phyloP scores from a whole-genome alignment of 2,113 vertebrate species.

The Chaenogobius annularis region DNA sequence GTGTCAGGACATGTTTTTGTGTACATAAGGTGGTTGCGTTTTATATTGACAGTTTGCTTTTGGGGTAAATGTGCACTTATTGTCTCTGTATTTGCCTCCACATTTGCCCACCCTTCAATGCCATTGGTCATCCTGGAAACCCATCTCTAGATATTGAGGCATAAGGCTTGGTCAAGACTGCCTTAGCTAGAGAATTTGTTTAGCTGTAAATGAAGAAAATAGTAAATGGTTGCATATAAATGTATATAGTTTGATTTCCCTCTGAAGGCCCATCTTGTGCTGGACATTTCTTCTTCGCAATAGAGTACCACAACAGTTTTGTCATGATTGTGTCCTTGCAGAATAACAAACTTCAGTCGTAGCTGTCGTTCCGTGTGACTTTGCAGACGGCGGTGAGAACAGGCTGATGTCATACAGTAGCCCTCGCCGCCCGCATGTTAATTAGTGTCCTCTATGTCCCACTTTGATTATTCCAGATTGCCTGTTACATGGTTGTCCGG shows the following conservation, averaged over 20 bases:
- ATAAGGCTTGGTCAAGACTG: too few species aligned
- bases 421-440: constrained; percentile 18
- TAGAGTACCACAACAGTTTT: background rate
- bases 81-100: too few species aligned
- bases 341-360: background rate
- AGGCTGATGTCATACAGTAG: constrained; percentile 16
- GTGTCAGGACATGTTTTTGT: too few species aligned
- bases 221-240: background rate
- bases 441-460: constrained; percentile 19
- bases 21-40: too few species aligned
- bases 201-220: too few species aligned
- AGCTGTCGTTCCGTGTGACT: background rate
- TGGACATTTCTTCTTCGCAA: background rate
- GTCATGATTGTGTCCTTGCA: background rate
- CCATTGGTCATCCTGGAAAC: too few species aligned
- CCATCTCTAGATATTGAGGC: background rate
- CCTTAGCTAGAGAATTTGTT: too few species aligned
- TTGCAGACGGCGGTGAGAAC: background rate
- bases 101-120: background rate
- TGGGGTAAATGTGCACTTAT: too few species aligned
- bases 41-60: too few species aligned
- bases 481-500: constrained; percentile 3
- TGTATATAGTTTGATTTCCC: background rate
- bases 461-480: constrained; percentile 10
- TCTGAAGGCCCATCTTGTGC: background rate